Percentiles rank a stretch among this genome's conserved stretches.
Conservation (phyloP, 2,888 invertebrate species). For the Thecophora atra region DNA sequence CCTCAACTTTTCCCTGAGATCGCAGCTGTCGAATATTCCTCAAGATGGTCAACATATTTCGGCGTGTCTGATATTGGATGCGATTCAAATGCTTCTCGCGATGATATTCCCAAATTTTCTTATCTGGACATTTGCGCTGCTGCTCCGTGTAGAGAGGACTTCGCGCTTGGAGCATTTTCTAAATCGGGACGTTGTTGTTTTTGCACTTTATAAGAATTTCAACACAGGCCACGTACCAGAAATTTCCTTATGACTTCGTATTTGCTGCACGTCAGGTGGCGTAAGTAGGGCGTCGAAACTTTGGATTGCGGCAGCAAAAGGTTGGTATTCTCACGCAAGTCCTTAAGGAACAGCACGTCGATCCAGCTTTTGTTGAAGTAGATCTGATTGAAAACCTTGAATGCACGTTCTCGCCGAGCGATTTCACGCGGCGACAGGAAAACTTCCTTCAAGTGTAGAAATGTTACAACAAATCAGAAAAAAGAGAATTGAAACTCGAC, state of each 20-base stretch:
- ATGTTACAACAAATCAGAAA: neutral
- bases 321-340: conserved; percentile 50
- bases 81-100: conserved; percentile 53
- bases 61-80: conserved; percentile 58
- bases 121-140: conserved; percentile 51
- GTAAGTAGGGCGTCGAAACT: conserved; percentile 49
- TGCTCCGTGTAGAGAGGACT: conserved; percentile 57
- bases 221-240: conserved; percentile 47
- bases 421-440: conserved; percentile 56
- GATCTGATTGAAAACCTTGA: conserved; percentile 57
- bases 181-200: neutral
- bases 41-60: conserved; percentile 56
- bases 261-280: conserved; percentile 48
- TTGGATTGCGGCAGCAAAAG: conserved; percentile 53
- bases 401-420: conserved; percentile 54
- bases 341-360: conserved; percentile 57
- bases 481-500: neutral
- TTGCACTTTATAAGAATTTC: neutral
- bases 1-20: conserved; percentile 48
- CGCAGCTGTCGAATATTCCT: conserved; percentile 51
- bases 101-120: conserved; percentile 47
- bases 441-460: conserved; percentile 47
- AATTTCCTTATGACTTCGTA: conserved; percentile 54
- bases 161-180: conserved; percentile 62
- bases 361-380: conserved; percentile 58